Conservation (phyloP, 1,140 invertebrate species). For the Macrosteles quadrilineatus region DNA sequence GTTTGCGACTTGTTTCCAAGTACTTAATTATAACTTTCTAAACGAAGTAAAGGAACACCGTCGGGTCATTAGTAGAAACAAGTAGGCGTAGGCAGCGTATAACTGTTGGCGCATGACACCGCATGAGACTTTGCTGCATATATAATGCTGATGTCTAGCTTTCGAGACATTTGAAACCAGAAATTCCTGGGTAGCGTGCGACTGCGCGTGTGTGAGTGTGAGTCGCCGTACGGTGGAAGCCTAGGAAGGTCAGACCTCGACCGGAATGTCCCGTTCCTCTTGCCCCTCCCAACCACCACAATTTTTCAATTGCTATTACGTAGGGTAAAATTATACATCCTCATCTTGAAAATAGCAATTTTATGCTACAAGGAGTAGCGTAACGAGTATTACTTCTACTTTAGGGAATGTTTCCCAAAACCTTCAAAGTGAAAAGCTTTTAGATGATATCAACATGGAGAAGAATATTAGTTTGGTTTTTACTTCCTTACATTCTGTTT, state of each 20-base stretch:
- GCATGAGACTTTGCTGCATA: no score
- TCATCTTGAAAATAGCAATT: neutral
- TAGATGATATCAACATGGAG: neutral
- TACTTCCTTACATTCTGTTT: no score
- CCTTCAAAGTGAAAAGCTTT: neutral
- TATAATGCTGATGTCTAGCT: no score
- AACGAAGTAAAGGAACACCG: no score
- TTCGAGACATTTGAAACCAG: no score
- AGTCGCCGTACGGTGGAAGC: neutral
- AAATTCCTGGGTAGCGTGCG: no score
- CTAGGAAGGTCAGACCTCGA: slow-evolving; percentile 6
- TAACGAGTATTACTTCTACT: neutral
- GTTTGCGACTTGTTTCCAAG: no score
- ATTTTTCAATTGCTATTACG: slow-evolving; percentile 19
- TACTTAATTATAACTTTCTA: no score
- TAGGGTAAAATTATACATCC: neutral
- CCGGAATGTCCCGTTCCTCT: slow-evolving; percentile 25
- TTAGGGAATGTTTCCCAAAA: neutral
- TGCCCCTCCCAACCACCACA: slow-evolving; percentile 11
- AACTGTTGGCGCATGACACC: no score
- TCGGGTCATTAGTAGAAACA: no score
- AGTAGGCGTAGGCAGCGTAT: no score
- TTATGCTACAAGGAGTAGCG: neutral
- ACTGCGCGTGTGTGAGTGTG: neutral
- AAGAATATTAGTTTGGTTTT: no score